Evolutionary conservation across 2,113 vertebrate species (phyloP).

Genomic region (Python bivittatus): DNA sequence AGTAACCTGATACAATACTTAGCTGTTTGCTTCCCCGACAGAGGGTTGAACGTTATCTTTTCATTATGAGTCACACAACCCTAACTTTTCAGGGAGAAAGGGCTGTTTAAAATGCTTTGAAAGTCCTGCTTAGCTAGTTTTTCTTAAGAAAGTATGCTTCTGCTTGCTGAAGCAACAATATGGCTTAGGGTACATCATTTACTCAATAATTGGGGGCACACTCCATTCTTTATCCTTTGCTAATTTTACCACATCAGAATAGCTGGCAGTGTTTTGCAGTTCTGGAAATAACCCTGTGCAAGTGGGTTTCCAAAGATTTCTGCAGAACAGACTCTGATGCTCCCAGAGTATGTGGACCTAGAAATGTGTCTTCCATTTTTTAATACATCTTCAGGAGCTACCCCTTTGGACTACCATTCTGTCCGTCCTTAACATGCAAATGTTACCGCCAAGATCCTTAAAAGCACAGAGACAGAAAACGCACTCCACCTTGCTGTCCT

Average conservation of each 20-base stretch:
- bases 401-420: neutral
- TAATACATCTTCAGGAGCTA: neutral
- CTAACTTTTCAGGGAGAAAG: slow-evolving; percentile 42
- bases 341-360: neutral
- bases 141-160: neutral
- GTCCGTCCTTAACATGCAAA: neutral
- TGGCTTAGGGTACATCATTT: neutral
- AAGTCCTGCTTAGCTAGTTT: neutral
- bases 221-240: neutral
- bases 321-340: neutral
- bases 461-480: neutral
- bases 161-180: neutral
- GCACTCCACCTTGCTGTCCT: too few species aligned
- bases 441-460: neutral
- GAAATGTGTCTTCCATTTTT: neutral
- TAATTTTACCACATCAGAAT: neutral
- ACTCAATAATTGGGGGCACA: neutral
- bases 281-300: neutral
- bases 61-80: slow-evolving; percentile 60
- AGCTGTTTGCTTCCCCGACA: slow-evolving; percentile 49
- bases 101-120: slow-evolving; percentile 56
- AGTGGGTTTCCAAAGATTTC: neutral
- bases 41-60: slow-evolving; percentile 61
- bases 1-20: slow-evolving; percentile 70
- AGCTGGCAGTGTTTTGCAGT: neutral